Conservation (phyloP, 2,113 vertebrate genomes). For the Zosterops lateralis region DNA sequence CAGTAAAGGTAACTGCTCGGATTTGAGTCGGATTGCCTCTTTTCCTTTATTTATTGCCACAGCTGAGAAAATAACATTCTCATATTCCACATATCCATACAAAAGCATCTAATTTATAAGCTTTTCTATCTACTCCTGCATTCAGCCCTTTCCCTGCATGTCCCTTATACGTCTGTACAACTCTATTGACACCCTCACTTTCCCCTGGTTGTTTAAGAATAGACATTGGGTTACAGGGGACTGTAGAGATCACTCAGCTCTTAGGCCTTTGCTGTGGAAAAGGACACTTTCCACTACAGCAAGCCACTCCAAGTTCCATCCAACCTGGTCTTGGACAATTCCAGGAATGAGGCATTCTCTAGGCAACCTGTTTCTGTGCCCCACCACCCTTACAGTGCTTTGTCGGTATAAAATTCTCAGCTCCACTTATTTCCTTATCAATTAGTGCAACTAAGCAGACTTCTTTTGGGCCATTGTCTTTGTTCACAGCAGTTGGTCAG, state of each 20-base stretch:
- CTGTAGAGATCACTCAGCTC: not conserved
- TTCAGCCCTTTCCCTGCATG: not conserved
- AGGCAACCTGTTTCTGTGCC: no score
- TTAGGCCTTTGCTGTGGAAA: not conserved
- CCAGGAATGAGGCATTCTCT: not conserved
- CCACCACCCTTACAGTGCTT: not conserved
- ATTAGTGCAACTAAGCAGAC: not conserved
- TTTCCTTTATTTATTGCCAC: not conserved
- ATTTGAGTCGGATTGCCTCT: not conserved
- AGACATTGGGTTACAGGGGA: not conserved
- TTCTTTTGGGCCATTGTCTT: not conserved
- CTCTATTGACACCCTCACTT: not conserved
- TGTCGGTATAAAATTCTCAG: not conserved
- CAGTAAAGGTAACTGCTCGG: not conserved
- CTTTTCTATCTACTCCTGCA: not conserved
- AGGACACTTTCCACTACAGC: not conserved
- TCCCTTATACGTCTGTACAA: no score
- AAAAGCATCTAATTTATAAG: not conserved
- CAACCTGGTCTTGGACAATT: not conserved
- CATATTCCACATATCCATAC: not conserved
- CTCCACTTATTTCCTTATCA: not conserved
- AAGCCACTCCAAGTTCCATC: not conserved
- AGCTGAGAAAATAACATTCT: not conserved
- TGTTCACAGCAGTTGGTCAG: not conserved
- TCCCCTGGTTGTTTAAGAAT: not conserved